Conservation (phyloP, 2,113 vertebrate genomes). For the Megaleporinus macrocephalus region DNA sequence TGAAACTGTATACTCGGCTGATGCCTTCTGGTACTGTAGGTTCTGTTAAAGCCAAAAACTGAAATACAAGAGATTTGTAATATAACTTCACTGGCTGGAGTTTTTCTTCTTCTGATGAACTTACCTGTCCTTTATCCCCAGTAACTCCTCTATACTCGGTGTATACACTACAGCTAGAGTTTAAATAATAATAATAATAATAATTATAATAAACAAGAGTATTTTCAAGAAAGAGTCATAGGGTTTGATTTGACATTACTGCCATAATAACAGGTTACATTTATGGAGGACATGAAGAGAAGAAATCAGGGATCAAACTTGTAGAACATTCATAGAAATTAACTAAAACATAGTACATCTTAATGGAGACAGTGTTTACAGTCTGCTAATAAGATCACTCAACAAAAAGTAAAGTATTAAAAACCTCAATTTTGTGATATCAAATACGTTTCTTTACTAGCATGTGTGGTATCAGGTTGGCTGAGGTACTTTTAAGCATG, state of each 20-base stretch:
- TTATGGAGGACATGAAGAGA: neutral
- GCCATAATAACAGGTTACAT: neutral
- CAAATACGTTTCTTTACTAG: neutral
- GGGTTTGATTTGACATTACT: constrained; percentile 2
- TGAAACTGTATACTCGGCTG: constrained; percentile 24
- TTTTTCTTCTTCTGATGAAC: constrained; percentile 1
- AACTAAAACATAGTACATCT: neutral
- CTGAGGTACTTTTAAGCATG: neutral
- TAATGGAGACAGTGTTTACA: neutral
- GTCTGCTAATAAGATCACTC: neutral
- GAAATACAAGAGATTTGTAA: constrained; percentile 30
- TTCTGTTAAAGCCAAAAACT: neutral
- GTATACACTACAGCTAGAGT: neutral
- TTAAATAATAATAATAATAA: neutral
- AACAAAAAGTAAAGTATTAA: neutral
- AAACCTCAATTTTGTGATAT: neutral
- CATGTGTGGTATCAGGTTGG: neutral
- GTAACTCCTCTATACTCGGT: too few species aligned
- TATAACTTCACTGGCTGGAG: neutral
- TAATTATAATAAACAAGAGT: neutral
- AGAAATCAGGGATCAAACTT: neutral
- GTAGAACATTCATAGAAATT: neutral
- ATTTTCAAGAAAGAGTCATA: neutral
- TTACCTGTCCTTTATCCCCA: neutral
- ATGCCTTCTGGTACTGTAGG: constrained; percentile 23